Conservation (phyloP, 2,888 invertebrate species). For the Cryptophagus acutangulus region DNA sequence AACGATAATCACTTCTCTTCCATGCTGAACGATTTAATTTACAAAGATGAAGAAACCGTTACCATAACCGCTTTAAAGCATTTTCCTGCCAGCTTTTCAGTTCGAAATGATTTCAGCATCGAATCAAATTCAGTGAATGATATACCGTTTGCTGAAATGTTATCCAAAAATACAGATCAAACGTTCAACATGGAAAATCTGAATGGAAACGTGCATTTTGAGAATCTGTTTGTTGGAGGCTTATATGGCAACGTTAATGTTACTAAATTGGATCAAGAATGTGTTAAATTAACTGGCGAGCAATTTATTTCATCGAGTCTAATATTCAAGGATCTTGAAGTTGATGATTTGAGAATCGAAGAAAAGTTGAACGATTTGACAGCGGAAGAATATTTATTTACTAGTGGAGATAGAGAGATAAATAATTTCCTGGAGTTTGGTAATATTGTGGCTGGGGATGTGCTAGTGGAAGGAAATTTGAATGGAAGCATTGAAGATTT, state of each 20-base stretch:
- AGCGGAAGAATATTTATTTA: constrained; percentile 33
- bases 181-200: constrained; percentile 43
- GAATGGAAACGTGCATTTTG: constrained; percentile 47
- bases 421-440: constrained; percentile 31
- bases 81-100: constrained; percentile 45
- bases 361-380: constrained; percentile 43
- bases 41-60: constrained; percentile 41
- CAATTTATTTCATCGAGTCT: constrained; percentile 43
- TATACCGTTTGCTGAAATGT: constrained; percentile 46
- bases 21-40: constrained; percentile 49
- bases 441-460: constrained; percentile 33
- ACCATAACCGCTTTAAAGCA: constrained; percentile 49
- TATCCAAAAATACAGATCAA: constrained; percentile 52
- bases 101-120: constrained; percentile 45
- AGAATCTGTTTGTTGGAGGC: constrained; percentile 46
- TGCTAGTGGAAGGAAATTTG: constrained; percentile 43
- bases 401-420: constrained; percentile 18
- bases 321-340: constrained; percentile 41
- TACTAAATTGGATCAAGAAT: constrained; percentile 44
- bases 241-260: constrained; percentile 47
- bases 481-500: constrained; percentile 39
- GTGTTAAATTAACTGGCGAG: constrained; percentile 46
- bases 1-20: constrained; percentile 44
- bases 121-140: constrained; percentile 47
- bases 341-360: constrained; percentile 40